Evolutionary conservation across 2,113 vertebrate species (phyloP).

Genomic region (Cebidichthys violaceus): DNA sequence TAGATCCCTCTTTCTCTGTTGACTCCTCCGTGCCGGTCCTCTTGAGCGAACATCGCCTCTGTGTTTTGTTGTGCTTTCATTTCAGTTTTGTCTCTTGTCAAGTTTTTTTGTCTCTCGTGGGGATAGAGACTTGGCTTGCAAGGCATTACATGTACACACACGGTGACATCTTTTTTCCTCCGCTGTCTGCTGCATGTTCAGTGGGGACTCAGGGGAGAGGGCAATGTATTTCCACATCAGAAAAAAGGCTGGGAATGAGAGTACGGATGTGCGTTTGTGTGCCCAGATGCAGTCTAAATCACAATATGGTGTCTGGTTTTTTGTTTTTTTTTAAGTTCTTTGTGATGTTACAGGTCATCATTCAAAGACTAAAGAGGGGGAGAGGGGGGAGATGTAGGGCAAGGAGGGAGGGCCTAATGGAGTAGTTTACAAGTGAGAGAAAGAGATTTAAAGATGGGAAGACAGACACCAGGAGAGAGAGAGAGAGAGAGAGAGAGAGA

Average conservation of each 20-base stretch:
- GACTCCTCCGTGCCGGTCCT: background rate
- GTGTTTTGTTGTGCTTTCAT: slow-evolving; percentile 41
- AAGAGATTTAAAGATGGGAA: slow-evolving; percentile 6
- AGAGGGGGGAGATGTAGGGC: background rate
- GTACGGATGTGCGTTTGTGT: background rate
- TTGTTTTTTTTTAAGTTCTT: slow-evolving; percentile 33
- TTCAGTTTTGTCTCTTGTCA: slow-evolving; percentile 50
- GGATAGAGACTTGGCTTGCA: slow-evolving; percentile 18
- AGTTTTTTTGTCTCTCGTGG: slow-evolving; percentile 26
- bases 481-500: background rate
- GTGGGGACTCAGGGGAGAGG: slow-evolving; percentile 27
- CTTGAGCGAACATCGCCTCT: slow-evolving; percentile 31
- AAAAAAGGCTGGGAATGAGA: slow-evolving; percentile 41
- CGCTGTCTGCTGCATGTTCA: slow-evolving; percentile 56
- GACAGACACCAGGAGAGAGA: slow-evolving; percentile 6
- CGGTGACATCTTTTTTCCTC: slow-evolving; percentile 36
- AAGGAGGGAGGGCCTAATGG: background rate
- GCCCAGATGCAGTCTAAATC: slow-evolving; percentile 36
- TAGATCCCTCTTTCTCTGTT: background rate
- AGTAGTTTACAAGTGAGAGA: background rate
- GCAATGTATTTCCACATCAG: slow-evolving; percentile 69
- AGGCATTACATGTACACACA: background rate
- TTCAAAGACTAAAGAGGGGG: slow-evolving; percentile 35
- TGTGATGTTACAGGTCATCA: slow-evolving; percentile 44
- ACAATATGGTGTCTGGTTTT: slow-evolving; percentile 9